These are phyloP conservation scores for Tachystola acroxantha DNA, from an alignment of 2,888 invertebrate genomes.

Conservation along the genomic window DNA sequence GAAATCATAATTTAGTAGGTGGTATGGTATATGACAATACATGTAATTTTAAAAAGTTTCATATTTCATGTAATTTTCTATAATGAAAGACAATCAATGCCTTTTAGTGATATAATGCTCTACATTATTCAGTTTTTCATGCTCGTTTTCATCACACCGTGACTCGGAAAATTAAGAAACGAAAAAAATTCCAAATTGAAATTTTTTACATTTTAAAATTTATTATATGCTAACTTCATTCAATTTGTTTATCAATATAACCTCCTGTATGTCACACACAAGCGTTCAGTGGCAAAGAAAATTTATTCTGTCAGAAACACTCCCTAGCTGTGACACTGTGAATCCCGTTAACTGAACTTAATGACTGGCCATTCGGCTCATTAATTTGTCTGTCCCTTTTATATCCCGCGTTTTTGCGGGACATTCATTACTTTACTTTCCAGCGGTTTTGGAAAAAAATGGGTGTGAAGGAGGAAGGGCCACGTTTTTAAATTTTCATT, in stretches of 20 bases:
- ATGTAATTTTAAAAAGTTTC: too few relatives aligned
- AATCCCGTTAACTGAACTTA: conserved; percentile 49
- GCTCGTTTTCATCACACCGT: too few relatives aligned
- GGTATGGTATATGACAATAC: too few relatives aligned
- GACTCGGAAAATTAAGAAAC: too few relatives aligned
- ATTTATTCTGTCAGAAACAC: conserved; percentile 45
- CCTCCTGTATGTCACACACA: conserved; percentile 11
- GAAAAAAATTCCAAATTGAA: too few relatives aligned
- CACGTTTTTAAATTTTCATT: neutral
- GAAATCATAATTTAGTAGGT: conserved; percentile 9
- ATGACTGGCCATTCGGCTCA: conserved; percentile 48
- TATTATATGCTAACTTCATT: too few relatives aligned
- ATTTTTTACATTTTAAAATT: too few relatives aligned
- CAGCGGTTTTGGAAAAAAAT: conserved; percentile 16
- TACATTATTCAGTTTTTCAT: too few relatives aligned
- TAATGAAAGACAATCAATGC: too few relatives aligned
- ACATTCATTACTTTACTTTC: conserved; percentile 37
- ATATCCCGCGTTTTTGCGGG: conserved; percentile 34
- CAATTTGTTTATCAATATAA: conserved; percentile 5
- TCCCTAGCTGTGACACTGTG: conserved; percentile 35
- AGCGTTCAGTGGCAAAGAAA: conserved; percentile 34
- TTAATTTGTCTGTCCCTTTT: conserved; percentile 44
- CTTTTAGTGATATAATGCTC: too few relatives aligned
- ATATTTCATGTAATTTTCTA: too few relatives aligned
- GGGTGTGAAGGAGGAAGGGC: neutral